A percentile compares a stretch with the other conserved stretches of the same genome.
Evolutionary conservation across 2,113 vertebrate genomes (phyloP).

Genomic region (Prietella phreatophila): DNA sequence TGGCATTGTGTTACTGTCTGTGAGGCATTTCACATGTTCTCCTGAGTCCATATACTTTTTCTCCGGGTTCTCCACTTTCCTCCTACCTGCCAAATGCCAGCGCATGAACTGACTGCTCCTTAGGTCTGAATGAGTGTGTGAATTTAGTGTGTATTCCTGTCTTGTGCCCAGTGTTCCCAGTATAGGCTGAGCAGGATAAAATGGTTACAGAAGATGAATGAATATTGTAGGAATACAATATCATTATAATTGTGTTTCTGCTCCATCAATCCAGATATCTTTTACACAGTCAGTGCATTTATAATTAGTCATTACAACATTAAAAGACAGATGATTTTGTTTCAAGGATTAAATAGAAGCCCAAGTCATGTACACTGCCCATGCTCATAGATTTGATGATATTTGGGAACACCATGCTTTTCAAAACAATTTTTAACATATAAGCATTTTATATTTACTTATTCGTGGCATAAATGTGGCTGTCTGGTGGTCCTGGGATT

Average conservation of each 20-base stretch:
- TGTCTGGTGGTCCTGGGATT: neutral
- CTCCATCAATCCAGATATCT: neutral
- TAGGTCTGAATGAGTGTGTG: neutral
- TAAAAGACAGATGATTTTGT: conserved; percentile 1
- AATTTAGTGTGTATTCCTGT: neutral
- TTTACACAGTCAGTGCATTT: neutral
- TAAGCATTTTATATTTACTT: neutral
- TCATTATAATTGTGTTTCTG: neutral
- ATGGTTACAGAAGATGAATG: neutral
- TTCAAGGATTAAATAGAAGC: neutral
- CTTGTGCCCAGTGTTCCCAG: neutral
- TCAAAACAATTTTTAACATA: neutral
- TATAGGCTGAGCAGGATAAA: neutral
- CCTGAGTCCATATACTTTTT: neutral
- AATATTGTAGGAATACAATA: neutral
- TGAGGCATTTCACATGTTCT: neutral
- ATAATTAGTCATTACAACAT: conserved; percentile 14
- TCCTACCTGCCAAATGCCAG: neutral
- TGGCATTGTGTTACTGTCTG: neutral
- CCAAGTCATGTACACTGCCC: neutral
- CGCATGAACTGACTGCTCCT: neutral
- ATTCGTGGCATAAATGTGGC: neutral
- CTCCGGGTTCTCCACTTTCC: neutral
- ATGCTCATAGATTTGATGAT: neutral
- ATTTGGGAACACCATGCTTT: neutral